Percentiles rank a stretch among this genome's conserved stretches.
phyloP scores from a whole-genome alignment of 1,140 invertebrate species.

The Nautilus pompilius region DNA sequence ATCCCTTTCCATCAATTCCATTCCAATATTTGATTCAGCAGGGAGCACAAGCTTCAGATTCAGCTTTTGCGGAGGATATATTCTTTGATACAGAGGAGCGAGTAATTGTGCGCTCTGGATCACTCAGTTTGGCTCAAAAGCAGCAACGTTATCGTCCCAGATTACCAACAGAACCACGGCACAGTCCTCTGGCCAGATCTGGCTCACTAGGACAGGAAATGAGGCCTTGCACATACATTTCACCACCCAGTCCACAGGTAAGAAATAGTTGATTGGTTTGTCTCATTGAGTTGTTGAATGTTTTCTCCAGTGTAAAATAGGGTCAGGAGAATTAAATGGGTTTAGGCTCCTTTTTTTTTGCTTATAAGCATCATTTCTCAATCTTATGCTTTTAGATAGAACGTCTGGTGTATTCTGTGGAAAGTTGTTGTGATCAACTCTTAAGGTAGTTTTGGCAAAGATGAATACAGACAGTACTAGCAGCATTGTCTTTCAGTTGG shows the following conservation, averaged over 20 bases:
- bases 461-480: no score
- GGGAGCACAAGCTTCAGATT: conserved; percentile 46
- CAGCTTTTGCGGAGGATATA: conserved; percentile 52
- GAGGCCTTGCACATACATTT: conserved; percentile 32
- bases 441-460: no score
- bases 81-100: conserved; percentile 46
- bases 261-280: not conserved
- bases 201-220: conserved; percentile 45
- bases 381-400: no score
- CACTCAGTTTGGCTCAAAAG: conserved; percentile 30
- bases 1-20: conserved; percentile 47
- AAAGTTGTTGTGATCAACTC: no score
- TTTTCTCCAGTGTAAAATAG: no score
- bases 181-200: conserved; percentile 47
- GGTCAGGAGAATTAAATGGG: no score
- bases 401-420: no score
- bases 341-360: no score
- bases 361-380: no score
- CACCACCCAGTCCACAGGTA: conserved; percentile 27
- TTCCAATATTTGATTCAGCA: conserved; percentile 46
- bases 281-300: not conserved
- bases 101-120: conserved; percentile 46
- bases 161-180: conserved; percentile 43
- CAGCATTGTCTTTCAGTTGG: no score
- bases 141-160: conserved; percentile 32